A percentile compares a stretch with the other conserved stretches of the same genome.
phyloP scores from a whole-genome alignment of 2,113 vertebrate species.

The Oenanthe melanoleuca region DNA sequence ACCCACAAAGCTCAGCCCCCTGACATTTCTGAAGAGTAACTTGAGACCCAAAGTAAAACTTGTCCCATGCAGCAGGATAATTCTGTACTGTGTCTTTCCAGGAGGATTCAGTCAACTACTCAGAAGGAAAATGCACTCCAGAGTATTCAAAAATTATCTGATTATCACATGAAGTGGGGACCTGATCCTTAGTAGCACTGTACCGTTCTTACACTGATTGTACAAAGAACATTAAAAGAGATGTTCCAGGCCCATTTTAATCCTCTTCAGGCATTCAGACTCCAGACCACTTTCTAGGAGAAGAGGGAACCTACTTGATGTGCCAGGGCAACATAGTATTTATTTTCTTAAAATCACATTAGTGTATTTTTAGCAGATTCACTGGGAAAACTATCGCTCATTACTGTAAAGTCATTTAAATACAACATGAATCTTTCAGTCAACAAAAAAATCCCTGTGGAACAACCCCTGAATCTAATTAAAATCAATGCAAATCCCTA shows the following conservation, averaged over 20 bases:
- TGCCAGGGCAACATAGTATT: not conserved
- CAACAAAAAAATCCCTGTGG: not conserved
- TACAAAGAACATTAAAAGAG: not conserved
- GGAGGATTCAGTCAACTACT: not conserved
- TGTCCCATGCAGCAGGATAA: not conserved
- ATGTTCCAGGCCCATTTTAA: not conserved
- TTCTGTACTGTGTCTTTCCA: not conserved
- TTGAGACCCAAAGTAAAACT: not conserved
- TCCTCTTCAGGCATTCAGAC: not conserved
- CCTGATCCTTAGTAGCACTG: not conserved
- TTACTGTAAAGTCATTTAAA: not conserved
- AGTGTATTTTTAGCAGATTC: not conserved
- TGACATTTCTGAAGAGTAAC: not conserved
- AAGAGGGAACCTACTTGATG: not conserved
- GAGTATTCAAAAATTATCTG: not conserved
- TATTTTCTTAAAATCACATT: not conserved
- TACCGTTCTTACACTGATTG: not conserved
- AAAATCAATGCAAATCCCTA: not conserved
- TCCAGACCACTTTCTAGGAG: not conserved
- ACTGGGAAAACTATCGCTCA: not conserved
- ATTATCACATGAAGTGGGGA: not conserved
- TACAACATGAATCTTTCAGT: not conserved
- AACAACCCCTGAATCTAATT: not conserved
- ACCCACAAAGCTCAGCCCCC: rapidly evolving
- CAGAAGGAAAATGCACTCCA: not conserved